Percentiles rank a stretch among this genome's conserved stretches.
These are phyloP conservation scores for Ceyx erithaca DNA, from an alignment of 2,797 vertebrate genomes.

Conservation along the genomic window DNA sequence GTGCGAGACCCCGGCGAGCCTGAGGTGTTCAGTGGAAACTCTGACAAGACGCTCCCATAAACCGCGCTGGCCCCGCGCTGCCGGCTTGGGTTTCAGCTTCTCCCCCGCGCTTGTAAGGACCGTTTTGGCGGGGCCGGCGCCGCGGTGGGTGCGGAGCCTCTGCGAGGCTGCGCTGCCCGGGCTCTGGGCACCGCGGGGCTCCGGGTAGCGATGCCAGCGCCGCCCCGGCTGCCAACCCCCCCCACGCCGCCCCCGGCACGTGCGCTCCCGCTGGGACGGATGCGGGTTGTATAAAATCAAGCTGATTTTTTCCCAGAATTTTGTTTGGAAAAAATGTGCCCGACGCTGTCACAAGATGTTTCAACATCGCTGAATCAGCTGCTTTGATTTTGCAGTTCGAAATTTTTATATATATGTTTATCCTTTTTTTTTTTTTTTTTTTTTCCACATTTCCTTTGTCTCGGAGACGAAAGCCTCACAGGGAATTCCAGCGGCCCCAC, in stretches of 20 bases:
- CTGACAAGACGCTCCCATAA: slow-evolving; percentile 1
- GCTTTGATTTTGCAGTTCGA: neutral
- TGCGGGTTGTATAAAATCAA: neutral
- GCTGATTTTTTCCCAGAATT: slow-evolving; percentile 16
- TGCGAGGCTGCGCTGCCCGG: neutral
- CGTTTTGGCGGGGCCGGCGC: neutral
- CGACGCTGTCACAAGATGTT: neutral
- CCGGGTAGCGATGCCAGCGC: neutral
- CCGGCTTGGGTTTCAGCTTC: neutral
- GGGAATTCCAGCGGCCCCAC: slow-evolving; percentile 10
- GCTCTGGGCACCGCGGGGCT: neutral
- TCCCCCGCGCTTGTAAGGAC: neutral
- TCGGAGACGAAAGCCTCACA: neutral
- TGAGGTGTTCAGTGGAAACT: slow-evolving; percentile 48
- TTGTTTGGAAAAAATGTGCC: slow-evolving; percentile 14
- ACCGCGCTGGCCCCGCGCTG: neutral
- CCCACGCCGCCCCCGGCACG: neutral
- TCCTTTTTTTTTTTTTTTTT: neutral
- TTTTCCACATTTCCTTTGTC: slow-evolving; percentile 60
- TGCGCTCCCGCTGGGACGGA: neutral
- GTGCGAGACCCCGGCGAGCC: neutral
- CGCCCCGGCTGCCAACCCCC: neutral
- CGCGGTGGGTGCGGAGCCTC: neutral
- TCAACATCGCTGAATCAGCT: slow-evolving; percentile 59
- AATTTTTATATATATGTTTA: neutral